phyloP scores from a whole-genome alignment of 2,113 vertebrate species.

The Psettodes erumei region DNA sequence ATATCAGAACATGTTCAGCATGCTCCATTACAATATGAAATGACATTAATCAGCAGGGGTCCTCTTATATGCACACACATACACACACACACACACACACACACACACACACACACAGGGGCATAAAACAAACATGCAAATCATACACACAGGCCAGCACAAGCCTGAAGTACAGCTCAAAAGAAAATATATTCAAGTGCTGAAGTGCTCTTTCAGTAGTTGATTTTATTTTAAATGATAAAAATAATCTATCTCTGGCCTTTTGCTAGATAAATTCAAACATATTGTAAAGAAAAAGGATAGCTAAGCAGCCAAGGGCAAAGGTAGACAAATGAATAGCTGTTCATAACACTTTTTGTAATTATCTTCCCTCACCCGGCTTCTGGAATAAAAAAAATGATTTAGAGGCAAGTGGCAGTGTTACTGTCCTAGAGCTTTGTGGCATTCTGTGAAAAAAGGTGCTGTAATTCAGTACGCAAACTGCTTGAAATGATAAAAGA shows the following conservation, averaged over 20 bases:
- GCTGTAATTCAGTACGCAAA: constrained; percentile 14
- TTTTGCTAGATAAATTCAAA: constrained; percentile 48
- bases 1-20: constrained; percentile 72
- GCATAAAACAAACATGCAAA: constrained; percentile 74
- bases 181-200: constrained; percentile 12
- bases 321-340: constrained; percentile 52
- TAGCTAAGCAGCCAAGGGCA: constrained; percentile 42
- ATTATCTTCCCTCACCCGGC: constrained; percentile 56
- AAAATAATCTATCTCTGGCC: constrained; percentile 36
- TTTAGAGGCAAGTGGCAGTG: constrained; percentile 50
- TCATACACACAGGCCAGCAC: constrained; percentile 38
- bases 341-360: constrained; percentile 53
- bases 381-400: constrained; percentile 47
- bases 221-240: constrained; percentile 34
- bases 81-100: constrained; percentile 28
- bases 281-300: constrained; percentile 45
- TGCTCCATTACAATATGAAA: constrained; percentile 72
- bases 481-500: constrained; percentile 44
- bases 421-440: constrained; percentile 31
- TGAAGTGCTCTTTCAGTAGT: constrained; percentile 34
- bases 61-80: constrained; percentile 37
- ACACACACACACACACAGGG: constrained; percentile 58
- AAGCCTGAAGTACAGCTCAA: constrained; percentile 28
- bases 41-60: constrained; percentile 76
- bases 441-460: constrained; percentile 30